Base-by-base conservation (phyloP, 1,140 invertebrate species). In the Drosophila fuyamai region DNA sequence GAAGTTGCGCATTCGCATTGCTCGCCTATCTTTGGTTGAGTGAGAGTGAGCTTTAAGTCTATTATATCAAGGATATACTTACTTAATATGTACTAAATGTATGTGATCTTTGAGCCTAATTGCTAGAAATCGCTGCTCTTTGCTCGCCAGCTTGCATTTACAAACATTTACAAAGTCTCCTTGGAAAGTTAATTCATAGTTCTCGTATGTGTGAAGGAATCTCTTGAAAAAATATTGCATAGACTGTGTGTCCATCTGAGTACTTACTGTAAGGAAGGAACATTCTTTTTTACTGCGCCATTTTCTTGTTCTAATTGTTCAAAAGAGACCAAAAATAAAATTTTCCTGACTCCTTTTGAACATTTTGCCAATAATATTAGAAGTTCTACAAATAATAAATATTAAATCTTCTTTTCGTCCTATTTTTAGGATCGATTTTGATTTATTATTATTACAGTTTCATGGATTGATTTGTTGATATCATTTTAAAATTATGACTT, bases 251-350 rank as follows among this genome's bases (percentile, higher is more conserved):
- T 40, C 43, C 53, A 27, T 55, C 12, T 73, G 41, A 79, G 75
- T 83, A 67, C 76, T 78, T 84, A 85, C 77, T 70, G 46, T 79
- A 86, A 86, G 79, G 74, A 85, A 85, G 81, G 81, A 85, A 85
- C 81, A 61, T 70, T 81, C 77, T 50, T 82, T 72, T 41, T 50
- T 55, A 27, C 51, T 46, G 29, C 51, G 51, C 48, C 55, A 8
- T 54, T 57, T 12, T 53, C 10, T 57, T 14, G 10, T n/a, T 53
- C 4, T 14, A 43, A 29, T n/a, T n/a, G 41, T 18, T 7, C 23
- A 47, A 70, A 44, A 50, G 36, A 40, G 18, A n/a, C 4, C 9
- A 16, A 38, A 16, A 55, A 48, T 40, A 14, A 47, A 29, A 29
- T 56, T 35, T 35, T 0, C 12, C 29, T 38, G 32, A 5, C 32